Conservation (phyloP, 1,140 invertebrate species). For the Rhyzopertha dominica region DNA sequence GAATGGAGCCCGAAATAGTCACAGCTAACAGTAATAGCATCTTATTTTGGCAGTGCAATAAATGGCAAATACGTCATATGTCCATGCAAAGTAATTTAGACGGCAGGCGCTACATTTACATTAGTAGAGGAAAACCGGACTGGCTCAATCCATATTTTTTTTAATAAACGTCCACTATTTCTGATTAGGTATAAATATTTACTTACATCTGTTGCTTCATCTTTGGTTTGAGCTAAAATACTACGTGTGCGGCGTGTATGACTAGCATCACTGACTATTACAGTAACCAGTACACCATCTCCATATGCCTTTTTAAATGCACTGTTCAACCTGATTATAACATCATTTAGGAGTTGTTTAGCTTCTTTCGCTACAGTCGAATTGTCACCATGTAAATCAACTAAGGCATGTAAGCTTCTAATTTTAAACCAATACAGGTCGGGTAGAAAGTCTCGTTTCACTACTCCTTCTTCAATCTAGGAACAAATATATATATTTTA, state of each 20-base stretch:
- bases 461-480: constrained; percentile 47
- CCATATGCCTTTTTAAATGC: constrained; percentile 63
- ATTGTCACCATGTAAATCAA: constrained; percentile 62
- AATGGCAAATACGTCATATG: too few relatives aligned
- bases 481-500: too few relatives aligned
- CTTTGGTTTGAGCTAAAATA: constrained; percentile 18
- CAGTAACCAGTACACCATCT: constrained; percentile 60
- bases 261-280: constrained; percentile 60
- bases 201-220: constrained; percentile 20
- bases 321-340: constrained; percentile 51
- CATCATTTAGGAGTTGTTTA: constrained; percentile 56
- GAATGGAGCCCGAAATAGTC: too few relatives aligned
- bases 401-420: constrained; percentile 55
- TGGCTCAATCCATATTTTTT: too few relatives aligned
- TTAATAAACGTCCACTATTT: too few relatives aligned
- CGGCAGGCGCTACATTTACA: too few relatives aligned
- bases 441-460: constrained; percentile 53
- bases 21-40: too few relatives aligned
- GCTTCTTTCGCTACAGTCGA: constrained; percentile 64
- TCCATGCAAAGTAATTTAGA: too few relatives aligned
- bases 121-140: too few relatives aligned
- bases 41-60: too few relatives aligned
- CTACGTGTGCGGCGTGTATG: constrained; percentile 50
- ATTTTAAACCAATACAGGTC: constrained; percentile 66
- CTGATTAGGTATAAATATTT: constrained; percentile 9